Conservation (phyloP, 1,140 invertebrate genomes). For the Drosophila jambulina region DNA sequence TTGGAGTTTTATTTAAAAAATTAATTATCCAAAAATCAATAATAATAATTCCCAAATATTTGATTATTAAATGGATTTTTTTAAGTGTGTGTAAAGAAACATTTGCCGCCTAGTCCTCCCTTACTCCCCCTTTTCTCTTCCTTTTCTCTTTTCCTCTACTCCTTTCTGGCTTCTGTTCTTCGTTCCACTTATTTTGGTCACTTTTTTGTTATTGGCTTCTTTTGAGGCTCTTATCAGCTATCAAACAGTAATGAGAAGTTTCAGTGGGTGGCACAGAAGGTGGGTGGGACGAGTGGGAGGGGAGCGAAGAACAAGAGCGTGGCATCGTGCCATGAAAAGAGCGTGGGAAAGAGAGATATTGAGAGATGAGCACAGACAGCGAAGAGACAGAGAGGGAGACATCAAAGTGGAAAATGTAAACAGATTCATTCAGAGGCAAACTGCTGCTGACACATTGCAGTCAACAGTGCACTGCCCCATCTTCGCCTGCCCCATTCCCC, state of each 20-base stretch:
- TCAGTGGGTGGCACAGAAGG: not conserved
- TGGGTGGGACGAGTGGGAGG: not conserved
- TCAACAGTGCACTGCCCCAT: conserved; percentile 26
- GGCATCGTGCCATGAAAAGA: conserved; percentile 24
- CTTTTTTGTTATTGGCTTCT: conserved; percentile 21
- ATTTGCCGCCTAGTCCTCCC: not conserved
- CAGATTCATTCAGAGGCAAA: conserved; percentile 76
- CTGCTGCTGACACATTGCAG: conserved; percentile 76
- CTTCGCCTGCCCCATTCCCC: not conserved
- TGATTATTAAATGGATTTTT: not conserved
- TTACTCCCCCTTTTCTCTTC: not conserved
- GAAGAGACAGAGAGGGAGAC: conserved; percentile 24
- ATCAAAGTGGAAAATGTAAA: conserved; percentile 75
- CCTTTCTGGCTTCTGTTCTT: conserved; percentile 31
- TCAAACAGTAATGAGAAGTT: conserved; percentile 47
- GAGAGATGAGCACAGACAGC: conserved; percentile 2
- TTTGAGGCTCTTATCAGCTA: conserved; percentile 43
- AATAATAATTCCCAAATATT: not conserved
- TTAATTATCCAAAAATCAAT: too few species aligned
- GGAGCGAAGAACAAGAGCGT: not conserved
- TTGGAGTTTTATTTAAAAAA: not conserved
- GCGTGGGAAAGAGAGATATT: conserved; percentile 9
- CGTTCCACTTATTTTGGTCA: conserved; percentile 36
- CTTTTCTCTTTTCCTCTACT: conserved; percentile 11
- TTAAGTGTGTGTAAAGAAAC: not conserved